A percentile compares a stretch with the other conserved stretches of the same genome.
Evolutionary conservation across 2,113 vertebrate species (phyloP).

Genomic region (Cheirogaleus medius): DNA sequence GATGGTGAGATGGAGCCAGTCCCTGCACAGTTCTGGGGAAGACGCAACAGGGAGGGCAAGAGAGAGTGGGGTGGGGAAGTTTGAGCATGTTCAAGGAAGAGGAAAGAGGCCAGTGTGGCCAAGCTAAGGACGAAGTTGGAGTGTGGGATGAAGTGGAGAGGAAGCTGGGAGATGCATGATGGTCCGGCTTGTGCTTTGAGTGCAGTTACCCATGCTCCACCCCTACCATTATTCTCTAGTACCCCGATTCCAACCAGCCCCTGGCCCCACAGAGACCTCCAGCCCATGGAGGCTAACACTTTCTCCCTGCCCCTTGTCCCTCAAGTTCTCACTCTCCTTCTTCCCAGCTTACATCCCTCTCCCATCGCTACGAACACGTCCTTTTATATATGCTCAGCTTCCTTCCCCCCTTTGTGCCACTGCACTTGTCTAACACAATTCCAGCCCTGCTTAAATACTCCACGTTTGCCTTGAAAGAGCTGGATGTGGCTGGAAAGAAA

Average conservation of each 20-base stretch:
- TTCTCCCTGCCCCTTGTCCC: neutral
- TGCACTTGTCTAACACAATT: neutral
- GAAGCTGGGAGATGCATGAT: neutral
- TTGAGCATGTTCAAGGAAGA: neutral
- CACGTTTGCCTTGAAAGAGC: neutral
- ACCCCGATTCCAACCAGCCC: neutral
- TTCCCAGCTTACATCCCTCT: neutral
- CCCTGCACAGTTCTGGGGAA: neutral
- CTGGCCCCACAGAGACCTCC: neutral
- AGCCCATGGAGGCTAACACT: neutral
- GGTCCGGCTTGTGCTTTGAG: neutral
- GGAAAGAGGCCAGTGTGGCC: neutral
- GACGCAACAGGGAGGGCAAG: neutral
- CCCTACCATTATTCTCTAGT: neutral
- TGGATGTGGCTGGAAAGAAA: neutral
- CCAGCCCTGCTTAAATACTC: neutral
- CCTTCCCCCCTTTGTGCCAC: neutral
- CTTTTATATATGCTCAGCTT: neutral
- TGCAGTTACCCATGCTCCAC: neutral
- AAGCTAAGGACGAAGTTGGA: neutral
- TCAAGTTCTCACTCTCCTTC: neutral
- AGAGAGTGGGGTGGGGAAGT: neutral
- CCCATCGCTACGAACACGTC: neutral
- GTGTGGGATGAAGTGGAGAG: neutral
- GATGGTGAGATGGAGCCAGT: neutral